Conservation (phyloP, 2,797 vertebrate genomes). For the Periparus ater region DNA sequence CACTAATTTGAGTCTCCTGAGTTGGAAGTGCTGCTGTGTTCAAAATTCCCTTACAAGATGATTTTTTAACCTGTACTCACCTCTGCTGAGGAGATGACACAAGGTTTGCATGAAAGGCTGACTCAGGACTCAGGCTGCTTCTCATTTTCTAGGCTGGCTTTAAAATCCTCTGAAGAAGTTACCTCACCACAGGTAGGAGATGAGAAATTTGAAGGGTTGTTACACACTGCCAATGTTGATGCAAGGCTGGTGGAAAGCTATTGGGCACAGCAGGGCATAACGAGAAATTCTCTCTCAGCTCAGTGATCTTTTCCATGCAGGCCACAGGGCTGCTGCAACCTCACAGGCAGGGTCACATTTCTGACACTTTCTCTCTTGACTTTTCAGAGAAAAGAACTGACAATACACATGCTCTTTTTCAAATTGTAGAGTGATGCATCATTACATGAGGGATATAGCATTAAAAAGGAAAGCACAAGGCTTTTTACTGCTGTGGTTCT, state of each 20-base stretch:
- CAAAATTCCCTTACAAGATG: neutral
- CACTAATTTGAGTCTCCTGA: neutral
- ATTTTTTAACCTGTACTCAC: conserved; percentile 8
- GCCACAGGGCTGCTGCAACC: neutral
- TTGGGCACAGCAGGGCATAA: conserved; percentile 32
- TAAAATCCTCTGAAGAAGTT: conserved; percentile 18
- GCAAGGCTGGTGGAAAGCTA: neutral
- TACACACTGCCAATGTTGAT: neutral
- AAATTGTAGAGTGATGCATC: neutral
- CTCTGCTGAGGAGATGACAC: neutral
- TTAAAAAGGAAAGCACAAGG: neutral
- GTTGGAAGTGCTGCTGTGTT: neutral
- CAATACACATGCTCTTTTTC: neutral
- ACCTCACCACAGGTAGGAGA: conserved; percentile 18
- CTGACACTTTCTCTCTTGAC: neutral
- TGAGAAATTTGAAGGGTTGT: conserved; percentile 45
- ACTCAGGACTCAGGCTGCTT: neutral
- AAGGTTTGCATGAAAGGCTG: conserved; percentile 3
- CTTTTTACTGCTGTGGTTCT: neutral
- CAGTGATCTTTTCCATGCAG: neutral
- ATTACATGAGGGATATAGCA: neutral
- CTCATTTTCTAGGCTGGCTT: conserved; percentile 27
- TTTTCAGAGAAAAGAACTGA: conserved; percentile 2
- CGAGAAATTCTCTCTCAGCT: neutral
- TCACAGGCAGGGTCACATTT: neutral